Base-by-base conservation (phyloP, 1,140 invertebrate species). In the Latrodectus geometricus region DNA sequence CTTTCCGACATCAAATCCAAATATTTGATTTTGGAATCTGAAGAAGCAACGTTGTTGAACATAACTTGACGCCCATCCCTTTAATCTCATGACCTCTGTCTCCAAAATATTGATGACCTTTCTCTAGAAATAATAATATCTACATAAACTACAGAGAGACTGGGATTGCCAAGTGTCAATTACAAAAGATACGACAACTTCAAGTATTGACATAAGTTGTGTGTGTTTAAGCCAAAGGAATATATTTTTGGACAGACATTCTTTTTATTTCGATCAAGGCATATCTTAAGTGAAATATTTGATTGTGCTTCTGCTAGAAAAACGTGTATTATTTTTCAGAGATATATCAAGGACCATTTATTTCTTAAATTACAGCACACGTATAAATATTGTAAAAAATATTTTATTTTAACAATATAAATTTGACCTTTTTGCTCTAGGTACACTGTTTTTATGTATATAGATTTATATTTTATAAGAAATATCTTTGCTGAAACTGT, bases 141-240 rank as follows among this genome's bases (percentile, higher is more conserved):
- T 49, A 21, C 15, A 8, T 9, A 68, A n/a, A 50, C 23, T 15
- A 50, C 17, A 15, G 35, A n/a, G 14, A 84, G 50, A 73, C 15
- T 49, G 65, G 73, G 73, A 69, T 76, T 54, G 72, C 50, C 49
- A 76, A 84, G 82, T 75, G 73, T 84, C 82, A 84, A 84, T 84
- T 84, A 84, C 72, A 74, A 17, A 69, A 76, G 74, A 52, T 35
- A 65, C 56, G 20, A 76, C 23, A 69, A n/a, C 54, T 76, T 74
- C 12, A 72, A 76, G 72, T 84, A 69, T 84, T 84, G 82, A 84
- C 82, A 76, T 69, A 84, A 69, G 72, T 75, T 21, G 49, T 84
- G 72, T 84, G n/a, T 35, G 35, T 35, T 35, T 35, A 35, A 35
- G 35, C 35, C 35, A 35, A n/a, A 35, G 35, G 35, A 35, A 35